A percentile compares a stretch with the other conserved stretches of the same genome.
These are phyloP conservation scores for Trogon melanurus DNA, from an alignment of 2,113 vertebrate genomes.

Conservation along the genomic window DNA sequence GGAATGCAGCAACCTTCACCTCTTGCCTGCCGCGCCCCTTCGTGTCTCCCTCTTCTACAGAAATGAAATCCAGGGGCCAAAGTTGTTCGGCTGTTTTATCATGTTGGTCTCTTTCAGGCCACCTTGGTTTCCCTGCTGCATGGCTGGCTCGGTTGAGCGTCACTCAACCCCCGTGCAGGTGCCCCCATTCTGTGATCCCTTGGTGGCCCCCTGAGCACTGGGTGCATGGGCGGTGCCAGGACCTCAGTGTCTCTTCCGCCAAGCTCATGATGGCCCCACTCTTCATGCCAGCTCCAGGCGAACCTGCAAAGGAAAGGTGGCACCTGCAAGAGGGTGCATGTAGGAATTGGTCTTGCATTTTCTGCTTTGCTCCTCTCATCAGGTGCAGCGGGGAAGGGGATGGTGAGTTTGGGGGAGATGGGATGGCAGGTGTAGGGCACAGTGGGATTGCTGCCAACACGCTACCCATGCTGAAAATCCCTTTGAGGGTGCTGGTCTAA, in stretches of 20 bases:
- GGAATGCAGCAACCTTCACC: neutral
- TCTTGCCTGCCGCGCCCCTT: neutral
- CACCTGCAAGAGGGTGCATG: neutral
- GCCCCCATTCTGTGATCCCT: neutral
- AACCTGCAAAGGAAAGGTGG: neutral
- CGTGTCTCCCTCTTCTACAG: neutral
- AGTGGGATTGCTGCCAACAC: neutral
- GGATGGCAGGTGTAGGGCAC: neutral
- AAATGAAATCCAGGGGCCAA: neutral
- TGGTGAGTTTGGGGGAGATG: neutral
- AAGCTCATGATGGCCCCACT: neutral
- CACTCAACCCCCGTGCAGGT: neutral
- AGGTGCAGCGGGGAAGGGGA: neutral
- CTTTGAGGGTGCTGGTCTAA: neutral
- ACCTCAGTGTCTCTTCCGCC: neutral
- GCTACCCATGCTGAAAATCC: neutral
- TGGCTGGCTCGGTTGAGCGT: neutral
- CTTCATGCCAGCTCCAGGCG: neutral
- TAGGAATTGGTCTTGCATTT: neutral
- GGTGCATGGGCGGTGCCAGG: neutral
- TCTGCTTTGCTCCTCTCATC: neutral
- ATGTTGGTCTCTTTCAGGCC: neutral
- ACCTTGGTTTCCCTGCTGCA: neutral
- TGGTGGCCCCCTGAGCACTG: neutral
- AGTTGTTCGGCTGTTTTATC: neutral